Base-by-base conservation (phyloP, 2,797 vertebrate genomes). In the Nyctibius grandis region DNA sequence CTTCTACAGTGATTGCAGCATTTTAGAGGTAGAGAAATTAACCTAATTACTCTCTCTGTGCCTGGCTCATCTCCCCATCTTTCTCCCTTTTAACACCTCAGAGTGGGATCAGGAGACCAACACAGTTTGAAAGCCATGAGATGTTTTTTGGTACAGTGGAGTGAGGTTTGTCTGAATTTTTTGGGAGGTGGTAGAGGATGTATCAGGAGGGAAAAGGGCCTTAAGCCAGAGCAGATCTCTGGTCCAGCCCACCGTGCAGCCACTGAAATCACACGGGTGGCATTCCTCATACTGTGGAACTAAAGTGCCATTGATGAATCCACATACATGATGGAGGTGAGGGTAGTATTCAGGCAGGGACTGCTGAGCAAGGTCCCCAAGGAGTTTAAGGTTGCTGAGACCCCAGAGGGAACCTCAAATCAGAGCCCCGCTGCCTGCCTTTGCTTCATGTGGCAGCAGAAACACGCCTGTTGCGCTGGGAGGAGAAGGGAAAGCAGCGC, bases 401-500 rank as follows among this genome's bases (percentile, higher is more conserved):
- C 16, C 13, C 18, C 45, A 75, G 15, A 48, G 51, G 5, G 25
- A 76, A n/a, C 19, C 61, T 78, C 22, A 75, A 6, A 48, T 73
- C 42, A 65, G n/a, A 76, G 38, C 14, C 36, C 57, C 4, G 3
- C 12, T 7, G 3, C 3, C 17, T 53, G 78, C 34, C 23, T 65
- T 50, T 54, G 21, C 50, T 38, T 42, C 60, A 40, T 1, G 0
- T 2, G 7, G 72, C 15, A 73, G 38, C 68, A 82, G 63, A 79
- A 83, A 44, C 14, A 7, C 7, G 7, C 36, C 33, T 0, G 0
- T 14, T 2, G 19, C 34, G 6, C 21, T 25, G 31, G 31, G 31
- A 70, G 34, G 0, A 1, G 47, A 64, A 53, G 29, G 36, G 14
- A 68, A 75, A 63, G 36, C 20, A 16, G 14, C 6, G 4, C 2